Base-by-base conservation (phyloP, 2,888 invertebrate species). In the Dolomedes plantarius region DNA sequence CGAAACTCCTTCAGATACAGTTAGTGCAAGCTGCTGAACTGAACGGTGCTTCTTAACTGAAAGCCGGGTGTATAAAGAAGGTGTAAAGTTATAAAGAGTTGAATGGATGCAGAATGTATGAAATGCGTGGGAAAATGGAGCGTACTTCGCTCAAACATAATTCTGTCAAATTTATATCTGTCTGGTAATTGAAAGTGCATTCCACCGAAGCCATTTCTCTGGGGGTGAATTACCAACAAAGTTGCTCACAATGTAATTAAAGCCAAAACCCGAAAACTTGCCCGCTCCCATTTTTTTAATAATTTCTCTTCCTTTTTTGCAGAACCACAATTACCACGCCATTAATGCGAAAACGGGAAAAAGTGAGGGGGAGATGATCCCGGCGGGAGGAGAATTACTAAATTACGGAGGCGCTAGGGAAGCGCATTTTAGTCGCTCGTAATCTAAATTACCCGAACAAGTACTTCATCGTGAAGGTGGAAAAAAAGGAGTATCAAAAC, bases 391-490 rank as follows among this genome's bases (percentile, higher is more conserved):
- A 67, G 69, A 78, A 85, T 85, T 77, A 73, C 77, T 77, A 77
- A 77, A 83, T 83, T 77, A 83, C 67, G 50, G 41, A 65, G 73
- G 76, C 83, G 71, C 69, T 29, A 64, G 68, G 68, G 46, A 29
- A 68, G 78, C 62, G 68, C 68, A 78, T 86, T 79, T 78, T 39
- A 74, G 79, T 39, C 69, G 74, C 27, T 74, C 78, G 78, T 86
- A 78, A 86, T 86, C 85, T 86, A 74, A 86, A 86, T 86, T 73
- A 86, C 74, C 74, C 73, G 85, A 86, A 79, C 78, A 83, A 77
- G 83, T 68, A 77, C 72, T 85, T 85, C 85, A 77, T 77, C 74
- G 73, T 41, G 78, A 74, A 86, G 78, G 74, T 78, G 78, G 74
- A 74, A 86, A 86, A 78, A 86, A 79, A 50, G 19, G 13, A 67